Percentiles rank a stretch among this genome's conserved stretches.
phyloP scores from a whole-genome alignment of 2,797 vertebrate genomes.

The Alcedo atthis region DNA sequence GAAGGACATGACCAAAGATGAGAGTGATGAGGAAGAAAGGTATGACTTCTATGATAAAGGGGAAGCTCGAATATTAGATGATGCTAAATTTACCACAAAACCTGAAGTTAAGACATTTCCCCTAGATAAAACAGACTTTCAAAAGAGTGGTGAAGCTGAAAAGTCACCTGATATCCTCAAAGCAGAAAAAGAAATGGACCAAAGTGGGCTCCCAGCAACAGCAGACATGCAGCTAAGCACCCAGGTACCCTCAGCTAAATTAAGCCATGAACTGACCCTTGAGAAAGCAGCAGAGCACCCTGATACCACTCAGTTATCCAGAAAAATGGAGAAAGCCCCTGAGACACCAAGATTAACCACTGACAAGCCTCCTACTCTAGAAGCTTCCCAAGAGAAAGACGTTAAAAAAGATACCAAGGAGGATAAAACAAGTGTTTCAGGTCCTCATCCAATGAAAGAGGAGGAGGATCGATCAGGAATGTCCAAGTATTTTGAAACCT shows the following conservation, averaged over 20 bases:
- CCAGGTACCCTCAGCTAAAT: not conserved
- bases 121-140: conserved; percentile 25
- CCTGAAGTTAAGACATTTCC: conserved; percentile 47
- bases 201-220: conserved; percentile 3
- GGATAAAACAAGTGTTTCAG: not conserved
- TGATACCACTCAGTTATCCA: conserved; percentile 8
- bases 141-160: conserved; percentile 38
- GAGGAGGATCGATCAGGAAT: conserved; percentile 92
- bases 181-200: conserved; percentile 47
- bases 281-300: conserved; percentile 23
- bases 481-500: conserved; percentile 99
- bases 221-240: not conserved
- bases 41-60: conserved; percentile 25
- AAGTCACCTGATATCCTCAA: conserved; percentile 9
- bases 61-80: conserved; percentile 40
- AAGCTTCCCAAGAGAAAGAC: conserved; percentile 61
- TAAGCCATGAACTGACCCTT: conserved; percentile 41
- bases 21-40: conserved; percentile 65
- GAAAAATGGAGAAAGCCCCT: conserved; percentile 26
- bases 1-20: conserved; percentile 66
- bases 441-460: conserved; percentile 50
- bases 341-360: not conserved
- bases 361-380: conserved; percentile 52
- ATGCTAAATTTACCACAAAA: conserved; percentile 39
- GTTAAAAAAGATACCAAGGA: conserved; percentile 42